Evolutionary conservation across 2,113 vertebrate species (phyloP).

Genomic region (Cynocephalus volans): DNA sequence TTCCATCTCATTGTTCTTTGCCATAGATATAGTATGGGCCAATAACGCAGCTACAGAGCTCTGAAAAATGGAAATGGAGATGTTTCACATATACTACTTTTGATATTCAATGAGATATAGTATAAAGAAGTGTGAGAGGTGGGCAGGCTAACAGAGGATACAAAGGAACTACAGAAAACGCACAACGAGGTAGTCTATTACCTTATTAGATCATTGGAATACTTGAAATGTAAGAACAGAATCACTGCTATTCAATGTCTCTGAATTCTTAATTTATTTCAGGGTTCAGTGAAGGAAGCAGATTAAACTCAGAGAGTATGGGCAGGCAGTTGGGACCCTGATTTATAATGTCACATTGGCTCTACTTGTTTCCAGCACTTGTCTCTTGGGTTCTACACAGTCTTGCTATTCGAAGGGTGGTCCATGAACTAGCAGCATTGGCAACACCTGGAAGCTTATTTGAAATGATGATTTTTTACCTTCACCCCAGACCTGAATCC

Average conservation of each 20-base stretch:
- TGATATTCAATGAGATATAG: slow-evolving; percentile 80
- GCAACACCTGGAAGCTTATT: neutral
- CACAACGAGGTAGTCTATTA: slow-evolving; percentile 75
- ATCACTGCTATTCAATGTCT: slow-evolving; percentile 74
- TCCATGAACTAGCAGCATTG: neutral
- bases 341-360: slow-evolving; percentile 71
- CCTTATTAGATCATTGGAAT: neutral
- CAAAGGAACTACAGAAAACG: slow-evolving; percentile 76
- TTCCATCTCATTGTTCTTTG: slow-evolving; percentile 80
- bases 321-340: neutral
- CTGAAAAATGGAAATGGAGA: slow-evolving; percentile 78
- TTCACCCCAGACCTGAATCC: slow-evolving; percentile 47
- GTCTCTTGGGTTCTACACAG: slow-evolving; percentile 49
- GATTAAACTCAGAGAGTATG: slow-evolving; percentile 73
- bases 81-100: slow-evolving; percentile 75
- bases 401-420: slow-evolving; percentile 43
- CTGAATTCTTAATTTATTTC: slow-evolving; percentile 84
- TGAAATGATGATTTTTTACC: neutral
- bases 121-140: slow-evolving; percentile 79
- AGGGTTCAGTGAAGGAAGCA: slow-evolving; percentile 81
- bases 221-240: slow-evolving; percentile 79
- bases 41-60: slow-evolving; percentile 78
- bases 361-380: slow-evolving; percentile 72
- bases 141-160: slow-evolving; percentile 71
- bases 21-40: slow-evolving; percentile 77